phyloP scores from a whole-genome alignment of 2,113 vertebrate genomes.

The Melozone crissalis region DNA sequence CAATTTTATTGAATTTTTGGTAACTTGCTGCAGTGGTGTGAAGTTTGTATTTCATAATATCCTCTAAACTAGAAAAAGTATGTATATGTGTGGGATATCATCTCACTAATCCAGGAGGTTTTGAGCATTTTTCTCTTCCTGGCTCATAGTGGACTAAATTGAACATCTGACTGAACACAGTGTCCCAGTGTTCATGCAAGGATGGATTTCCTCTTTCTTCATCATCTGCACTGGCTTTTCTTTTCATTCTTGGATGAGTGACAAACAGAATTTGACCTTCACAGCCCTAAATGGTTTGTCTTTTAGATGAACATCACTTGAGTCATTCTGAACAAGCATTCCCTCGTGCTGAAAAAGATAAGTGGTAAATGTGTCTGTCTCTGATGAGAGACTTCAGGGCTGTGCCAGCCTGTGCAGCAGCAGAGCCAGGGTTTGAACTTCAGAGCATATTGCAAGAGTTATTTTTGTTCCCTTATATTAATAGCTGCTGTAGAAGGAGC shows the following conservation, averaged over 20 bases:
- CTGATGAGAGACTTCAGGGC: background rate
- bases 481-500: slow-evolving; percentile 15
- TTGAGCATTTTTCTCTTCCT: background rate
- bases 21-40: background rate
- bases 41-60: background rate
- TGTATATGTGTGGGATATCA: background rate
- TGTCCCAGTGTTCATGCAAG: background rate
- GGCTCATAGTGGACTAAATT: background rate
- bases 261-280: slow-evolving; percentile 1
- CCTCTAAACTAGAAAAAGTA: background rate
- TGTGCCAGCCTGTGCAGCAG: background rate
- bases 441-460: slow-evolving; percentile 21
- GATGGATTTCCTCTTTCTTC: background rate
- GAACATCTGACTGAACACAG: background rate
- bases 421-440: slow-evolving; percentile 6
- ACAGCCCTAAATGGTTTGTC: background rate
- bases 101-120: background rate
- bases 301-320: background rate
- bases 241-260: background rate
- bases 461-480: slow-evolving; percentile 42
- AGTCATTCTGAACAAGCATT: slow-evolving; percentile 21
- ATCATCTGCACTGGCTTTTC: background rate
- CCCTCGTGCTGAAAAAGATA: background rate
- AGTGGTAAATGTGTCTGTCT: slow-evolving; percentile 8
- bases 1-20: background rate